phyloP scores from a whole-genome alignment of 2,113 vertebrate species.

The Pavo muticus region DNA sequence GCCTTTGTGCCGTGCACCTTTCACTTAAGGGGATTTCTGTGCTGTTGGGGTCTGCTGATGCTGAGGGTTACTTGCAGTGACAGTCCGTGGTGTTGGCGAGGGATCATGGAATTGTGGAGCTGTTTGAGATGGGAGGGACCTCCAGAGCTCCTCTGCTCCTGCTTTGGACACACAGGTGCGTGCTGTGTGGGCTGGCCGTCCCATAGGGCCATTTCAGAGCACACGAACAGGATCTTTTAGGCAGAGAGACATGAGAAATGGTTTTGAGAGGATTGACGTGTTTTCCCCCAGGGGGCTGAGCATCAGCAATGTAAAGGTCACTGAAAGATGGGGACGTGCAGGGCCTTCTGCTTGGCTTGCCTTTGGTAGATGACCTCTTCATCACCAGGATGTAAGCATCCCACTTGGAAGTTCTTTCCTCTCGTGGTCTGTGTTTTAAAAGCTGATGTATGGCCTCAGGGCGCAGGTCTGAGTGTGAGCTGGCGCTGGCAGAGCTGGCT shows the following conservation, averaged over 20 bases:
- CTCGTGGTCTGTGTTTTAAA: background rate
- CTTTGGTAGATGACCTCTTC: background rate
- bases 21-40: fast-evolving
- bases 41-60: fast-evolving
- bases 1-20: background rate
- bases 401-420: background rate
- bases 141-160: too few relatives aligned
- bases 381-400: background rate
- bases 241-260: background rate
- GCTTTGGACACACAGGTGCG: background rate
- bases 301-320: background rate
- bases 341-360: background rate
- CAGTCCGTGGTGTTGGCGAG: too few relatives aligned
- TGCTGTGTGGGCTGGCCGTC: background rate
- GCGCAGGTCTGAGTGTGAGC: background rate
- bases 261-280: background rate
- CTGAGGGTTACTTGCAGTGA: background rate
- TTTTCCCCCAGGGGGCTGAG: background rate
- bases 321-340: background rate
- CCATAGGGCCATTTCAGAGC: background rate
- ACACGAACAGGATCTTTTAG: background rate
- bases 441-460: fast-evolving
- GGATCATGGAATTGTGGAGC: too few relatives aligned
- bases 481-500: background rate
- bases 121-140: too few relatives aligned